Evolutionary conservation across 1,140 invertebrate species (phyloP).

Genomic region (Kradibia gibbosae): DNA sequence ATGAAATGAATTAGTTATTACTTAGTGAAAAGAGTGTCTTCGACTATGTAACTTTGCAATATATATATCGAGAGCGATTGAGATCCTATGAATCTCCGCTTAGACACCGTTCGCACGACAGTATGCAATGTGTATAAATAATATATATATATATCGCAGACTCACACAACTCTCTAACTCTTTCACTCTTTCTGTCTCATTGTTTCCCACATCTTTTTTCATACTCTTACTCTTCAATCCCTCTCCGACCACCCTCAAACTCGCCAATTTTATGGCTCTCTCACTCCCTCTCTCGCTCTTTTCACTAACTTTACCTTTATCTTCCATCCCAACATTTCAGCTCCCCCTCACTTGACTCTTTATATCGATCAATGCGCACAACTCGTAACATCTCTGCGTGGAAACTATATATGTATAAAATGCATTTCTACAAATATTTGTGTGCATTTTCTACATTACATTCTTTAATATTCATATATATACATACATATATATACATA

Average conservation of each 20-base stretch:
- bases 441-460: neutral
- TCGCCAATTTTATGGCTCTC: neutral
- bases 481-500: too few relatives aligned
- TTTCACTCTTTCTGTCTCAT: neutral
- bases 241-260: too few relatives aligned
- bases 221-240: too few relatives aligned
- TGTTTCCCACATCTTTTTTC: too few relatives aligned
- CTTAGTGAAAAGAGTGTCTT: neutral
- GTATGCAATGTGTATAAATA: neutral
- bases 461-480: too few relatives aligned
- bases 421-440: neutral
- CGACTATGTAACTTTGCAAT: neutral
- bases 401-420: neutral
- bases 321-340: neutral
- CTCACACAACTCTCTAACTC: neutral
- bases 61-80: neutral
- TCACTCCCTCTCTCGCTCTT: neutral
- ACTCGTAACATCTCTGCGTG: constrained; percentile 7
- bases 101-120: neutral
- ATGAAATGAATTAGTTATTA: neutral
- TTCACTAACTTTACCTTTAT: neutral
- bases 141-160: too few relatives aligned
- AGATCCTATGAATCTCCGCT: neutral
- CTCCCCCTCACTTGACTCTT: neutral
- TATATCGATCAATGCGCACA: constrained; percentile 39